These are phyloP conservation scores for Aphis craccivora DNA, from an alignment of 1,140 invertebrate genomes.

Conservation along the genomic window DNA sequence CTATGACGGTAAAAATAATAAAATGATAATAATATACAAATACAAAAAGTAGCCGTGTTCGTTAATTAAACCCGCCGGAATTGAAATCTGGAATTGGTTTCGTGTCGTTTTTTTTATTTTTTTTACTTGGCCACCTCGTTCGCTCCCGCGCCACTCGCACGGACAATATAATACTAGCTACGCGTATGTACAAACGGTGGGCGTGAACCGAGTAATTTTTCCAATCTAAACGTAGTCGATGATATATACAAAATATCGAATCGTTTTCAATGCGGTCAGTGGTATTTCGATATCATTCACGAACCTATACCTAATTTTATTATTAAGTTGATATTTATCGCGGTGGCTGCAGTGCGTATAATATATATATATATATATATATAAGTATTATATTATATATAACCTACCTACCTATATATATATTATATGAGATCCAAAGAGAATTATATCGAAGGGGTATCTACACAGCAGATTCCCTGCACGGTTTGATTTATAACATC, in stretches of 20 bases:
- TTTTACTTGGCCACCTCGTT: background rate
- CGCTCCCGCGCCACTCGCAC: too few species aligned
- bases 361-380: background rate
- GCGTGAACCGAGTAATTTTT: conserved; percentile 23
- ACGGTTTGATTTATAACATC: conserved; percentile 52
- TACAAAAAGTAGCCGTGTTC: conserved; percentile 16
- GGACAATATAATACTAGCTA: background rate
- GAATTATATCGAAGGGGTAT: background rate
- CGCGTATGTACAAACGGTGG: conserved; percentile 10
- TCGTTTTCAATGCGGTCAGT: background rate
- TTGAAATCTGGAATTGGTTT: conserved; percentile 48
- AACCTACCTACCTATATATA: background rate
- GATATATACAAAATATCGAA: conserved; percentile 17
- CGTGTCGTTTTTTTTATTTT: background rate
- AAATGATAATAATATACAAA: background rate
- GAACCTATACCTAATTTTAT: background rate
- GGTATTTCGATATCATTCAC: conserved; percentile 46
- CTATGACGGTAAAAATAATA: background rate
- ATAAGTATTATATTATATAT: background rate
- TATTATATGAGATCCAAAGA: background rate
- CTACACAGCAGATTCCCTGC: background rate
- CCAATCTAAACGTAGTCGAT: conserved; percentile 27
- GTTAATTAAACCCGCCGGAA: conserved; percentile 46
- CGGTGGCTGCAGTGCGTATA: background rate
- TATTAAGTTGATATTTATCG: conserved; percentile 35